Percentiles rank a stretch among this genome's conserved stretches.
phyloP scores from a whole-genome alignment of 2,113 vertebrate genomes.

The Calyptommatus sinebrachiatus region DNA sequence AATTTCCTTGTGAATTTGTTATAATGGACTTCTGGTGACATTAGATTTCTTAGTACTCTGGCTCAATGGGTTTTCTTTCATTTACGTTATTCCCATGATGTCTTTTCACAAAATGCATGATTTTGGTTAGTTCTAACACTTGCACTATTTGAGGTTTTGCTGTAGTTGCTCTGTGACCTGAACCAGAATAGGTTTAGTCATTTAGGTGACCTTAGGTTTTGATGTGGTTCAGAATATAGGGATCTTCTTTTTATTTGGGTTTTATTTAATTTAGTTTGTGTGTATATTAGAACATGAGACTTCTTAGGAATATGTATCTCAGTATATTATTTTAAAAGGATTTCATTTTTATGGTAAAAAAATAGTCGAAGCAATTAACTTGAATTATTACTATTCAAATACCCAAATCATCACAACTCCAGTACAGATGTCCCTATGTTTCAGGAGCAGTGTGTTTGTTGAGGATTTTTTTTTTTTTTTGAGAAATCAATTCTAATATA shows the following conservation, averaged over 20 bases:
- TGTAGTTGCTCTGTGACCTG: too few relatives aligned
- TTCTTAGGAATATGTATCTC: background rate
- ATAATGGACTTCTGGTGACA: too few relatives aligned
- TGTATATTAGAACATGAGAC: background rate
- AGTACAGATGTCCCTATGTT: constrained; percentile 7
- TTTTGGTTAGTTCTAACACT: too few relatives aligned
- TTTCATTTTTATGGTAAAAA: background rate
- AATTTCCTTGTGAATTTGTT: too few relatives aligned
- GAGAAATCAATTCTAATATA: background rate
- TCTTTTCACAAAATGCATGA: too few relatives aligned
- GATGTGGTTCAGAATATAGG: background rate
- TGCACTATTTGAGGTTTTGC: too few relatives aligned
- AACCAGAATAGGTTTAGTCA: too few relatives aligned
- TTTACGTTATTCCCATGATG: too few relatives aligned
- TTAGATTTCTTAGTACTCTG: too few relatives aligned
- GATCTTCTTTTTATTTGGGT: background rate
- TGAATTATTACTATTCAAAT: background rate
- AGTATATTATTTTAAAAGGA: background rate
- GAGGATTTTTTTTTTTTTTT: background rate
- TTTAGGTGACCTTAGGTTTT: too few relatives aligned
- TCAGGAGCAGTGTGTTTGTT: background rate
- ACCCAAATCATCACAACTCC: background rate
- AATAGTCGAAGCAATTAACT: background rate
- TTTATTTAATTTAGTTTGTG: background rate
- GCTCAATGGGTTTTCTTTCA: too few relatives aligned